Evolutionary conservation across 2,113 vertebrate genomes (phyloP).

Genomic region (Athene cunicularia): DNA sequence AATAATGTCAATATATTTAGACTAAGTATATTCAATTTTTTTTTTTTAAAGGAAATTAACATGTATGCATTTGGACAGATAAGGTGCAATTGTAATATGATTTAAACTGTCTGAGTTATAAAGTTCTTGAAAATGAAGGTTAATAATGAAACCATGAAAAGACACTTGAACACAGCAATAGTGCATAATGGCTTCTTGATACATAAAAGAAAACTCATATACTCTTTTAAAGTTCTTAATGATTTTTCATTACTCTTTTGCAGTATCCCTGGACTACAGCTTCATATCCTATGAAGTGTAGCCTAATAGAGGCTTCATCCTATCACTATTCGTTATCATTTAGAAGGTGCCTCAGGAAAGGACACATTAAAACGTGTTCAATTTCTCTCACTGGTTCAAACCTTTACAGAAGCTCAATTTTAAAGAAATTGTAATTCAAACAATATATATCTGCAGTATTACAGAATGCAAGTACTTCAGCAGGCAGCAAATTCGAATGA

Average conservation of each 20-base stretch:
- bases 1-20: neutral
- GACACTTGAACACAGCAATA: neutral
- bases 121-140: neutral
- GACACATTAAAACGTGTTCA: neutral
- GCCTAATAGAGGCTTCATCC: neutral
- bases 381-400: neutral
- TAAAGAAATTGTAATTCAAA: neutral
- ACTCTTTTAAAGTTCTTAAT: neutral
- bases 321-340: constrained; percentile 10
- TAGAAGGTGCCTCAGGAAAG: neutral
- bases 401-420: neutral
- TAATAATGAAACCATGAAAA: neutral
- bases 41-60: neutral
- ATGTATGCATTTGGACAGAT: neutral
- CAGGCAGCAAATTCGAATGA: neutral
- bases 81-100: neutral
- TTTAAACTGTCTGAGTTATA: neutral
- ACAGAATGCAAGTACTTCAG: neutral
- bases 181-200: neutral
- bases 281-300: neutral
- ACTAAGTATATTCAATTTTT: neutral
- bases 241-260: neutral
- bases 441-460: neutral
- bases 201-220: neutral
- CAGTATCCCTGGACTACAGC: neutral